Conservation (phyloP, 2,888 invertebrate genomes). For the Aromia moschata region DNA sequence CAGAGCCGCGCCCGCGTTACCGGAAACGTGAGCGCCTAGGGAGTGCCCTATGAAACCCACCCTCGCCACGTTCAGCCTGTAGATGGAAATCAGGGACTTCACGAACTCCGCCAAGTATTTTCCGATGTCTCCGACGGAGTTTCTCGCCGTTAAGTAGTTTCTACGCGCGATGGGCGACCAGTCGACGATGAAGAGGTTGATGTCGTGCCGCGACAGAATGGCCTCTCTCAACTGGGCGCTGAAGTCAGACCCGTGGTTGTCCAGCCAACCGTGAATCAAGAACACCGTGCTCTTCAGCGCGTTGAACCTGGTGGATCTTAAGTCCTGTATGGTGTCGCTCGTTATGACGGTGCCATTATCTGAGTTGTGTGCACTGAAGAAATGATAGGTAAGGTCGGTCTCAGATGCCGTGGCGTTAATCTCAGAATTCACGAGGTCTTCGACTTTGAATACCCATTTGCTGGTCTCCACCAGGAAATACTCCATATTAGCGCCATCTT, state of each 20-base stretch:
- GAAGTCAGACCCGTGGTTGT: constrained; percentile 44
- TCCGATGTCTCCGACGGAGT: constrained; percentile 9
- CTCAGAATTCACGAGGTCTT: constrained; percentile 28
- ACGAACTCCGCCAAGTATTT: not conserved
- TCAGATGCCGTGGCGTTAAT: constrained; percentile 20
- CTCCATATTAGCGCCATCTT: constrained; percentile 14
- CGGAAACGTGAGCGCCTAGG: constrained; percentile 55
- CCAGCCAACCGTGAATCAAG: constrained; percentile 56
- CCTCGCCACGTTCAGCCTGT: constrained; percentile 26
- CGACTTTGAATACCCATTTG: constrained; percentile 34
- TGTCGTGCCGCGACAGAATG: constrained; percentile 42
- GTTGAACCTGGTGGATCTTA: constrained; percentile 40
- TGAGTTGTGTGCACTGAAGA: constrained; percentile 46
- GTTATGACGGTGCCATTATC: constrained; percentile 27
- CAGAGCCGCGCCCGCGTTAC: constrained; percentile 40
- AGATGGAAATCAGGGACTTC: constrained; percentile 17
- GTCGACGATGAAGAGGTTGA: constrained; percentile 57
- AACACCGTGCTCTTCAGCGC: constrained; percentile 46
- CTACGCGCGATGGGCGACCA: constrained; percentile 48
- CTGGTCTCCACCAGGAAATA: constrained; percentile 35
- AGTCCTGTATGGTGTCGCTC: constrained; percentile 23
- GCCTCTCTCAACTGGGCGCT: constrained; percentile 47
- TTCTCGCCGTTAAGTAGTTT: constrained; percentile 39
- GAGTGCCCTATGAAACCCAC: constrained; percentile 41
- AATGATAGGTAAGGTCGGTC: constrained; percentile 46